Evolutionary conservation across 2,113 vertebrate species (phyloP).

Genomic region (Rallus limicola): DNA sequence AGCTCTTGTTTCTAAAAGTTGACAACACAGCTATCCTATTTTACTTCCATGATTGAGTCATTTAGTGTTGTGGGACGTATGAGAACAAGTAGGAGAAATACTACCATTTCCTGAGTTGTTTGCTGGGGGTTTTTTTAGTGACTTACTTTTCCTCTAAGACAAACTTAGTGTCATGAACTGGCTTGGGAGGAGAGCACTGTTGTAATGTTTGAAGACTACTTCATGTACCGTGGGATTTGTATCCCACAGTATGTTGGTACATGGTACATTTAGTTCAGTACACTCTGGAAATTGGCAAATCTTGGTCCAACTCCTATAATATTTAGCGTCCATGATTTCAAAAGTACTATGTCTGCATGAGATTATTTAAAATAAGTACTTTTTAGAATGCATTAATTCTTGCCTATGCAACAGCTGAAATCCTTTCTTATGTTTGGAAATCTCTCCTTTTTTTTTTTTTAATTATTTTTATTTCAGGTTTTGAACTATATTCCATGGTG

Average conservation of each 20-base stretch:
- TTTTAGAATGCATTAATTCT: background rate
- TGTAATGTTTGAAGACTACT: background rate
- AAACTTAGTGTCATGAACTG: background rate
- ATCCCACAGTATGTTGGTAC: background rate
- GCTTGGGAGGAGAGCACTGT: background rate
- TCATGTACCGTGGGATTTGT: background rate
- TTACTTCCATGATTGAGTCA: background rate
- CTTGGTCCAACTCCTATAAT: constrained; percentile 28
- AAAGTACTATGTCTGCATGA: constrained; percentile 34
- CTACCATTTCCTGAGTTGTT: background rate
- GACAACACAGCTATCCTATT: background rate
- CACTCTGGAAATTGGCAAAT: background rate
- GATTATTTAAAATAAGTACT: background rate
- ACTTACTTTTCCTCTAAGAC: too few species aligned
- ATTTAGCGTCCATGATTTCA: constrained; percentile 47
- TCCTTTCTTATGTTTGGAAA: constrained; percentile 38
- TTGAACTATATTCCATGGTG: constrained; percentile 93
- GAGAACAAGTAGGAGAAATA: background rate
- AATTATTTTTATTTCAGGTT: constrained; percentile 74
- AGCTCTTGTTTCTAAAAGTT: background rate
- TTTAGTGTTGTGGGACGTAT: background rate
- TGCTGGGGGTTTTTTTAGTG: background rate
- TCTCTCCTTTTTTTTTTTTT: background rate
- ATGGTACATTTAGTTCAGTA: constrained; percentile 7
- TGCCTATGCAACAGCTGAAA: background rate